Evolutionary conservation across 30 jellyfish, hydroid and myxozoan species (phyloP).

Genomic region (Cassiopea andromeda): DNA sequence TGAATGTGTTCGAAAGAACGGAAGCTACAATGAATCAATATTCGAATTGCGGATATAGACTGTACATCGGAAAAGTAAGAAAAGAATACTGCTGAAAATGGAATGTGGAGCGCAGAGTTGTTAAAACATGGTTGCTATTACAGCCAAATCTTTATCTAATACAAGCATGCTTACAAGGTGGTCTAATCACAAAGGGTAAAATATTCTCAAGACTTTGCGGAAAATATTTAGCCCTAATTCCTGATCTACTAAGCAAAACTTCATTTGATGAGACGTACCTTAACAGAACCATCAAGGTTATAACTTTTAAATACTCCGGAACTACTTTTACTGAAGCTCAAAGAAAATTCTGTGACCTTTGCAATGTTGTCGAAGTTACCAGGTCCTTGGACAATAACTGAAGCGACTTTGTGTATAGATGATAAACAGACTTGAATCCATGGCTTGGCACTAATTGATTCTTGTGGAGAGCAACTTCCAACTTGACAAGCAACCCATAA

Average conservation of each 20-base stretch:
- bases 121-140: no score
- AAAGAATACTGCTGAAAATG: no score
- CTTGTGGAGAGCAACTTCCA: slow-evolving; percentile 50
- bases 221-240: not conserved
- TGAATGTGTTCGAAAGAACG: no score
- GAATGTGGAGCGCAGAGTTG: no score
- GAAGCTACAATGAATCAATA: no score
- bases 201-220: not conserved
- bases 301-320: slow-evolving; percentile 23
- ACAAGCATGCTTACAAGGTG: not conserved
- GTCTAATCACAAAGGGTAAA: not conserved
- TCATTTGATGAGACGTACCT: slow-evolving; percentile 23
- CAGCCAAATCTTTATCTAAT: no score
- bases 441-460: slow-evolving; percentile 38
- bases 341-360: slow-evolving; percentile 38
- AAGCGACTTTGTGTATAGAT: slow-evolving; percentile 11
- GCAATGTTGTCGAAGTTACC: slow-evolving; percentile 52
- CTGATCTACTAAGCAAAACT: not conserved
- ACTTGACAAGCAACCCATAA: slow-evolving; percentile 47
- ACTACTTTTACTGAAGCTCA: slow-evolving; percentile 1
- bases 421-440: slow-evolving; percentile 67
- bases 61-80: no score
- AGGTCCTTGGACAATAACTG: slow-evolving; percentile 58
- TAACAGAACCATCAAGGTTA: slow-evolving; percentile 1
- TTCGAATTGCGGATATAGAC: no score